These are phyloP conservation scores for Heliconius hermathena DNA, from an alignment of 1,140 invertebrate genomes.

Conservation along the genomic window DNA sequence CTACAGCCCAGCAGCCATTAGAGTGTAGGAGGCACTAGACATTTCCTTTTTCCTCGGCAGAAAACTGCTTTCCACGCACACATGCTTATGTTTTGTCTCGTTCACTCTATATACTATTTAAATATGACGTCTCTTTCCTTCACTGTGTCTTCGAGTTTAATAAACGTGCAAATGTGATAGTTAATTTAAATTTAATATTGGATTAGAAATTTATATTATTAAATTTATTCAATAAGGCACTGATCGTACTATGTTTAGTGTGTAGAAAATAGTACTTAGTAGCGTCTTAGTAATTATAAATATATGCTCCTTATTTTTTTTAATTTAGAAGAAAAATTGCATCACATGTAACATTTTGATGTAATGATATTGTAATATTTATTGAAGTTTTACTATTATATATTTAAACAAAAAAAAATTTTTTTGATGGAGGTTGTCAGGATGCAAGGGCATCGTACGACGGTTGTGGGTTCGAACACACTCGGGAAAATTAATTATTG, in stretches of 20 bases:
- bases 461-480: no score
- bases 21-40: conserved; percentile 28
- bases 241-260: not conserved
- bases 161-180: conserved; percentile 15
- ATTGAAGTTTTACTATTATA: no score
- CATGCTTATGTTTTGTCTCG: conserved; percentile 16
- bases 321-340: not conserved
- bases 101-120: not conserved
- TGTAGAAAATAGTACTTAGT: not conserved
- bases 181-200: conserved; percentile 20
- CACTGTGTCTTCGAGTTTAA: conserved; percentile 2
- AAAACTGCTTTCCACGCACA: conserved; percentile 43
- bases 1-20: conserved; percentile 37
- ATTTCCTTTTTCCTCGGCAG: conserved; percentile 41
- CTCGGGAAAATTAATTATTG: no score
- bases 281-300: no score
- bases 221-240: not conserved
- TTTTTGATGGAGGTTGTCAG: no score
- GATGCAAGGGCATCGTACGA: no score
- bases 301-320: not conserved
- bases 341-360: not conserved
- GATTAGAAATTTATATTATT: conserved; percentile 20
- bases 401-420: no score
- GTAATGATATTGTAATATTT: not conserved
- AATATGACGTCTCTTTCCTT: not conserved